These are phyloP conservation scores for Pterophyllum scalare DNA, from an alignment of 2,113 vertebrate species.

Conservation along the genomic window DNA sequence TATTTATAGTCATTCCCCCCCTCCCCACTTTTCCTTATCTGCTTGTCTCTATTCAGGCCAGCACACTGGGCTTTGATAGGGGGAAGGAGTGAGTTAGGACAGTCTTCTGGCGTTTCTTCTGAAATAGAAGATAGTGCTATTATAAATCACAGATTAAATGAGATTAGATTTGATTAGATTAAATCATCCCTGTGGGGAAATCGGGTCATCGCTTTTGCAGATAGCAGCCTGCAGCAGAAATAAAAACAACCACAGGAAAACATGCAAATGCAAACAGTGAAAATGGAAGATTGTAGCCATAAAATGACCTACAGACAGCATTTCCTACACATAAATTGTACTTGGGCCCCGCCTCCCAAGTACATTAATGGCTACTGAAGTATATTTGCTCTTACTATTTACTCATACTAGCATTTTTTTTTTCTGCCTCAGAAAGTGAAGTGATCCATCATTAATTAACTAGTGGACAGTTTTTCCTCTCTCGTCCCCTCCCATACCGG, in stretches of 20 bases:
- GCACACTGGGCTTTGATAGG: slow-evolving; percentile 46
- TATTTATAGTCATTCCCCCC: slow-evolving; percentile 37
- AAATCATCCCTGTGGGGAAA: slow-evolving; percentile 53
- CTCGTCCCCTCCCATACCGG: neutral
- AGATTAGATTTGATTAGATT: slow-evolving; percentile 63
- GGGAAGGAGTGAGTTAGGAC: slow-evolving; percentile 30
- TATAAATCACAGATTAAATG: slow-evolving; percentile 61
- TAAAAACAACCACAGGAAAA: slow-evolving; percentile 32
- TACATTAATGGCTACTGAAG: neutral
- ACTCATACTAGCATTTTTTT: no score
- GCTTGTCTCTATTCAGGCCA: slow-evolving; percentile 50
- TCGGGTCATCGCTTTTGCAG: slow-evolving; percentile 43
- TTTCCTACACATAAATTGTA: neutral
- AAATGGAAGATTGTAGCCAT: slow-evolving; percentile 21
- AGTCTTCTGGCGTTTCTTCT: slow-evolving; percentile 32
- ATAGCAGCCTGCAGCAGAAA: slow-evolving; percentile 37
- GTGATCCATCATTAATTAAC: neutral
- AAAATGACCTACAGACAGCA: neutral
- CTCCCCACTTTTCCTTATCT: neutral
- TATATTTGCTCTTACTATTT: neutral
- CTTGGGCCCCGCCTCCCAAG: neutral
- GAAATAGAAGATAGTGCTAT: slow-evolving; percentile 31
- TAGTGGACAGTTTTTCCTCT: neutral
- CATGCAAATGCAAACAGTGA: slow-evolving; percentile 4
- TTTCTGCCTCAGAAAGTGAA: neutral